Percentiles rank a stretch among this genome's conserved stretches.
These are phyloP conservation scores for Ametastegia equiseti DNA, from an alignment of 2,888 invertebrate species.

Conservation along the genomic window DNA sequence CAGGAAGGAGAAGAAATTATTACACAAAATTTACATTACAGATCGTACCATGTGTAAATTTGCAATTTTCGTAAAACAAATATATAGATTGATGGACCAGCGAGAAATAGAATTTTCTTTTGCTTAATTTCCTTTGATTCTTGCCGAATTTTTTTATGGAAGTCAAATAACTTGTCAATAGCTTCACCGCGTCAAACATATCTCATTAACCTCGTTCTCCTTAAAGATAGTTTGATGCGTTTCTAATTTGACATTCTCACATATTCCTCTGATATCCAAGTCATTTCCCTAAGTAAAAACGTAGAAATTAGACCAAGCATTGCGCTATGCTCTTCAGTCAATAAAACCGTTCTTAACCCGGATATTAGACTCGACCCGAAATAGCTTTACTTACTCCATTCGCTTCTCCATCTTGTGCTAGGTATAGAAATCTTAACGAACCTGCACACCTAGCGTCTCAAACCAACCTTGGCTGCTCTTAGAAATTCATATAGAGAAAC, in stretches of 20 bases:
- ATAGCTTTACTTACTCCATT: slow-evolving; percentile 21
- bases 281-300: slow-evolving; percentile 9
- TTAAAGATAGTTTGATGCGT: background rate
- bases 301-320: slow-evolving; percentile 18
- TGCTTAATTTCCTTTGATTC: too few species aligned
- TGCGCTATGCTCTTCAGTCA: background rate
- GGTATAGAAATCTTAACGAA: slow-evolving; percentile 5
- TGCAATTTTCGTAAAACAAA: too few species aligned
- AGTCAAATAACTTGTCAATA: too few species aligned
- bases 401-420: slow-evolving; percentile 1
- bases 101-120: too few species aligned
- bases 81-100: too few species aligned
- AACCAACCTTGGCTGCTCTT: background rate
- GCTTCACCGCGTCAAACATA: too few species aligned
- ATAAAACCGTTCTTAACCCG: slow-evolving; percentile 30
- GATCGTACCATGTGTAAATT: too few species aligned
- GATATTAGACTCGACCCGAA: slow-evolving; percentile 35
- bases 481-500: background rate
- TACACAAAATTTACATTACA: too few species aligned
- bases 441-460: background rate
- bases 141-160: too few species aligned
- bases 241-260: background rate
- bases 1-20: background rate
- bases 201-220: background rate
- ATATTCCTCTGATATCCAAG: background rate